A percentile compares a stretch with the other conserved stretches of the same genome.
Evolutionary conservation across 2,797 vertebrate species (phyloP).

Genomic region (Hoplostethus atlanticus): DNA sequence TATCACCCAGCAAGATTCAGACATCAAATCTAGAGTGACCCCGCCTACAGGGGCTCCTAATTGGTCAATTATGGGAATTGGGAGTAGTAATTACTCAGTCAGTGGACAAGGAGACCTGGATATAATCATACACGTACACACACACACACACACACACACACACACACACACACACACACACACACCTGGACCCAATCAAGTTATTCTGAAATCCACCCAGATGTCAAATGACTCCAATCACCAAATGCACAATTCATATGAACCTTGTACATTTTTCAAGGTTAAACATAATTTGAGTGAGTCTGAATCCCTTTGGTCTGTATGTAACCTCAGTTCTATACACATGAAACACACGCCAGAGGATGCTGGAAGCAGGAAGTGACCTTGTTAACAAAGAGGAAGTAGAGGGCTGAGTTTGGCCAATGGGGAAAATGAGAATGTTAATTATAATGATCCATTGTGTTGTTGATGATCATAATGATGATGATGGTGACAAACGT

Average conservation of each 20-base stretch:
- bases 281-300: background rate
- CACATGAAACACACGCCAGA: background rate
- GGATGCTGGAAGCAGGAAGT: constrained; percentile 7
- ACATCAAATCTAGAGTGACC: constrained; percentile 55
- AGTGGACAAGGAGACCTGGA: constrained; percentile 61
- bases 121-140: constrained; percentile 43
- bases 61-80: constrained; percentile 79
- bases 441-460: background rate
- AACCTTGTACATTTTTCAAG: constrained; percentile 8
- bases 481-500: background rate
- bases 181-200: constrained; percentile 66
- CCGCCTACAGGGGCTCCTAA: constrained; percentile 67
- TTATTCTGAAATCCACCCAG: constrained; percentile 34
- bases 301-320: background rate
- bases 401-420: background rate
- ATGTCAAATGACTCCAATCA: constrained; percentile 46
- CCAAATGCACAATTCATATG: constrained; percentile 17
- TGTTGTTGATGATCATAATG: background rate
- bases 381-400: background rate
- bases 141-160: constrained; percentile 46
- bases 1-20: constrained; percentile 45
- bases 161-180: constrained; percentile 36
- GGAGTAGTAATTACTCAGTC: constrained; percentile 61
- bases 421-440: background rate
- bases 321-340: background rate